Evolutionary conservation across 2,888 invertebrate genomes (phyloP).

Genomic region (Cephus pulcher): DNA sequence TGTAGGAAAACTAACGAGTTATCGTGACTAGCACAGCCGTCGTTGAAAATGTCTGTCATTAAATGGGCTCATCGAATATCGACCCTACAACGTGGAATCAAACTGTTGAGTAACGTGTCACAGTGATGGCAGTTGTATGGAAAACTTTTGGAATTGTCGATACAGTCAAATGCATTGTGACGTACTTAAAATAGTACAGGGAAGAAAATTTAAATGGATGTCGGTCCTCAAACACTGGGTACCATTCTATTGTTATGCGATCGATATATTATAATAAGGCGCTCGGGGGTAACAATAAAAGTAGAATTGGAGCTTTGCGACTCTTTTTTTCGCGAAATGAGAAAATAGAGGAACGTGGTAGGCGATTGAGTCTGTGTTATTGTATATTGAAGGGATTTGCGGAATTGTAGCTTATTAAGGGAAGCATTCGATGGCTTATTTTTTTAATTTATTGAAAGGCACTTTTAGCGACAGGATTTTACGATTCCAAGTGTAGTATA

Average conservation of each 20-base stretch:
- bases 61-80: background rate
- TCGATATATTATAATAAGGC: conserved; percentile 6
- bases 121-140: background rate
- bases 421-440: background rate
- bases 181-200: background rate
- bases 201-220: no score
- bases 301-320: background rate
- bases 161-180: background rate
- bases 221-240: background rate
- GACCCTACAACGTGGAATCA: background rate
- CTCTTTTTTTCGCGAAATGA: background rate
- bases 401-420: background rate
- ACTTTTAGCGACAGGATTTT: conserved; percentile 42
- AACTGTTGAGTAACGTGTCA: background rate
- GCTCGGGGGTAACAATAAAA: background rate
- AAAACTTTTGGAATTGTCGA: background rate
- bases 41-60: conserved; percentile 25
- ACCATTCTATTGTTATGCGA: background rate
- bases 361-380: background rate
- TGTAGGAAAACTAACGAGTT: conserved; percentile 20
- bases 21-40: conserved; percentile 26
- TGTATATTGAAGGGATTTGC: background rate
- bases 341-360: background rate
- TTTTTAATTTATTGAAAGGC: conserved; percentile 24
- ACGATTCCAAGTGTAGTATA: conserved; percentile 17